Evolutionary conservation across 2,113 vertebrate species (phyloP), one percentile per base, ranked within the genome.

Genomic region (Microtus richardsoni): DNA sequence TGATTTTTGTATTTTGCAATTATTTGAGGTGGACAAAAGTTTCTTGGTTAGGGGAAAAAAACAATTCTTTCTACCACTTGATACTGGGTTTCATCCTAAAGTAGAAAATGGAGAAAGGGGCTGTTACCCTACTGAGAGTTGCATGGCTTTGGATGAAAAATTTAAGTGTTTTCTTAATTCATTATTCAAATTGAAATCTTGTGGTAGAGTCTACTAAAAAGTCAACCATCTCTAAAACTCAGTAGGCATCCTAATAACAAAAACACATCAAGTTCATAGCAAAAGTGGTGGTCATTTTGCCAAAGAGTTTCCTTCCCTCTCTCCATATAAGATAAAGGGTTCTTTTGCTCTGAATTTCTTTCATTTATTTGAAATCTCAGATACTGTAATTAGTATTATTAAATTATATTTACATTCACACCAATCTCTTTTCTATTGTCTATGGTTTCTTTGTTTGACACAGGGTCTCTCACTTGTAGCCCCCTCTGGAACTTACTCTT

Each of bases 291-390:
- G 47, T 87, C 7, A 83, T 49, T 97, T 94, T 92, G n/a, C 62
- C 44, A 64, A 52, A 95, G 89, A 49, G 3, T 7, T 94, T 22
- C 91, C 62, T 94, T 1, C 73, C 24, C 11, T 94, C 49, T 79
- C 1, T 90, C 1, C 90, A 13, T 83, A 28, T 92, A 75, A 88
- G 16, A 54, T 14, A 75, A 4, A 52, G 17, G 39, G 12, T 93
- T 19, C 14, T 88, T 77, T 95, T 89, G 33, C 4, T 90, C 36
- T 94, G 36, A 68, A 82, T 91, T 91, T 96, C 75, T 92, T 95
- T 93, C 5, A 84, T 88, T 86, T 93, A 44, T 89, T 80, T 83
- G 16, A 95, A 85, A 91, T 62, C 10, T 94, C 64, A 84, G 39
- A 47, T 73, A n/a, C 83, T 89, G 71, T 73, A 74, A 75, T 96